phyloP scores from a whole-genome alignment of 2,888 invertebrate species.

The Altica lythri region DNA sequence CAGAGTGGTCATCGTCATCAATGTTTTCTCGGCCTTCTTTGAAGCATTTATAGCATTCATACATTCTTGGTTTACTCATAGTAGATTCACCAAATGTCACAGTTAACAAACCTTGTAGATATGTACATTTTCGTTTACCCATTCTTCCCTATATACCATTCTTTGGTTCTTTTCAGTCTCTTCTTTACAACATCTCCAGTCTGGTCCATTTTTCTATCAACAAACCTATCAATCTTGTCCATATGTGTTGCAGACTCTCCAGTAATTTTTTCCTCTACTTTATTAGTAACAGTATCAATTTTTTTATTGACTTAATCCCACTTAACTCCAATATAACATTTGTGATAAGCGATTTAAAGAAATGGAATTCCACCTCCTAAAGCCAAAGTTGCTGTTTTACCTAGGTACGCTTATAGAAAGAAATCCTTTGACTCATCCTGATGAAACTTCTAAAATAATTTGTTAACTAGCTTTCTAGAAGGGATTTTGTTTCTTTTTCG shows the following conservation, averaged over 20 bases:
- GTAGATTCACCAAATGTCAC: too few relatives aligned
- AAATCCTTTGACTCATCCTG: conserved; percentile 89
- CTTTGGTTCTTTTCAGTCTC: conserved; percentile 71
- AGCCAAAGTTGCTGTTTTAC: conserved; percentile 87
- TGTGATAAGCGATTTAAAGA: conserved; percentile 86
- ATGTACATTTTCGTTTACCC: conserved; percentile 78
- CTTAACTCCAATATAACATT: conserved; percentile 90
- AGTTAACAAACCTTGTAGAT: too few relatives aligned
- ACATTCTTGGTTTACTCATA: too few relatives aligned
- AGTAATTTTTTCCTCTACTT: conserved; percentile 79
- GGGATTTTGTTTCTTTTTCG: conserved; percentile 66
- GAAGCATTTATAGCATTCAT: too few relatives aligned
- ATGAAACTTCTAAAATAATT: conserved; percentile 80
- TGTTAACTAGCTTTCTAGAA: conserved; percentile 84
- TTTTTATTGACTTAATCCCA: conserved; percentile 87
- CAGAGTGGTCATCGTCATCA: too few relatives aligned
- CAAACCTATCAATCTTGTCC: conserved; percentile 83
- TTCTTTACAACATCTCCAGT: conserved; percentile 75
- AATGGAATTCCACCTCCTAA: conserved; percentile 89
- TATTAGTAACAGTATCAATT: conserved; percentile 80
- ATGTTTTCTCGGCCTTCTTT: too few relatives aligned
- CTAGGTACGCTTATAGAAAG: conserved; percentile 87
- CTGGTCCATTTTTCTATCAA: conserved; percentile 80
- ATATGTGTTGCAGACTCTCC: conserved; percentile 76
- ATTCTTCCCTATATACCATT: conserved; percentile 74